Percentiles rank a stretch among this genome's conserved stretches.
Evolutionary conservation across 92 coral and sea anemone species (phyloP).

Genomic region (Phymanthus crucifer): DNA sequence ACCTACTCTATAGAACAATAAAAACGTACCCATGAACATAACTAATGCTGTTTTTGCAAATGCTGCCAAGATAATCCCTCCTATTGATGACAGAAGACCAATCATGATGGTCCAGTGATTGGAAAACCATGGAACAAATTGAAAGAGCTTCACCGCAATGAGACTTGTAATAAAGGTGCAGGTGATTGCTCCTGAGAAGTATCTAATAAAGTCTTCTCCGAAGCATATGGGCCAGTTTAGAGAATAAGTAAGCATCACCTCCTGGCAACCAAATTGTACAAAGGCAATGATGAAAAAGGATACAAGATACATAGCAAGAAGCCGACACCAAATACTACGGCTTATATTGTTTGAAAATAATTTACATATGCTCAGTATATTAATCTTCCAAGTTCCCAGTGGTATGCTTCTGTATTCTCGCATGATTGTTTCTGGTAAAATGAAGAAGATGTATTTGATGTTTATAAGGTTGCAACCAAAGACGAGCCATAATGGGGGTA

Average conservation of each 20-base stretch:
- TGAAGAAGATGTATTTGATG: constrained; percentile 10
- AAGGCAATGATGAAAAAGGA: constrained; percentile 20
- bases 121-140: constrained; percentile 24
- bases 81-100: constrained; percentile 31
- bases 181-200: constrained; percentile 33
- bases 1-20: neutral
- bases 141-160: constrained; percentile 33
- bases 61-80: constrained; percentile 39
- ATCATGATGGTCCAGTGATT: constrained; percentile 40
- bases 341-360: constrained; percentile 29
- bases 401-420: neutral
- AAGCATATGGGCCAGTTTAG: constrained; percentile 42
- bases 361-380: constrained; percentile 20
- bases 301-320: constrained; percentile 23
- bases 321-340: constrained; percentile 29
- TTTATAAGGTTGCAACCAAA: constrained; percentile 11
- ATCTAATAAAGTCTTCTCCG: neutral
- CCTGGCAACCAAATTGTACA: constrained; percentile 14
- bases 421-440: constrained; percentile 19
- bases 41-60: constrained; percentile 33
- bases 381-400: neutral
- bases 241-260: constrained; percentile 29
- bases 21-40: constrained; percentile 41
- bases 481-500: constrained; percentile 28
- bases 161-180: constrained; percentile 37